Base-by-base conservation (phyloP, 92 coral and sea anemone species). In the Nematostella vectensis region DNA sequence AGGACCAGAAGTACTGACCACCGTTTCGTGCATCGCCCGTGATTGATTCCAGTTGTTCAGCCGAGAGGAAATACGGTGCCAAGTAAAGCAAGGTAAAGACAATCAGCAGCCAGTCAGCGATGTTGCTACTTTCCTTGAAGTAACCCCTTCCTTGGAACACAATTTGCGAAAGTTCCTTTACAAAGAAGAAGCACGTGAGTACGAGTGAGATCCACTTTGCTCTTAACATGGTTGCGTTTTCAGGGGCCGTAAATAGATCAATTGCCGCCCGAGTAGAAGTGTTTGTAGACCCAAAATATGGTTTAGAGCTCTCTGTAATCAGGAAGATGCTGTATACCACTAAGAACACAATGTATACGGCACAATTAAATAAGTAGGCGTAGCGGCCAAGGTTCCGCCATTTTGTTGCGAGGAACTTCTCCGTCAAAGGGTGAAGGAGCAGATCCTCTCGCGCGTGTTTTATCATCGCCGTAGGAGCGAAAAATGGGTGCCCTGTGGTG, bases 381-480 rank as follows among this genome's bases (percentile, higher is more conserved):
- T n/a, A n/a, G n/a, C n/a, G n/a, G n/a, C n/a, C n/a, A n/a, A n/a
- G n/a, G n/a, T n/a, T n/a, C n/a, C n/a, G n/a, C n/a, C n/a, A n/a
- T n/a, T n/a, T n/a, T n/a, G n/a, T n/a, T n/a, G n/a, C n/a, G n/a
- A n/a, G n/a, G n/a, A n/a, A n/a, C n/a, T n/a, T n/a, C n/a, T n/a
- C n/a, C n/a, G n/a, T n/a, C n/a, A n/a, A n/a, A n/a, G n/a, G n/a
- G n/a, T n/a, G n/a, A n/a, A n/a, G n/a, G n/a, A n/a, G n/a, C n/a
- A n/a, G n/a, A n/a, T n/a, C n/a, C n/a, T n/a, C n/a, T n/a, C n/a
- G n/a, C n/a, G n/a, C n/a, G n/a, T n/a, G n/a, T n/a, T n/a, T n/a
- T n/a, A n/a, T n/a, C n/a, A n/a, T n/a, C n/a, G n/a, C n/a, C 16
- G 67, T 66, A 21, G 86, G 86, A 2, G 83, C 86, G 49, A 79